Conservation (phyloP, 2,797 vertebrate genomes). For the Euphonia xanthogaster region DNA sequence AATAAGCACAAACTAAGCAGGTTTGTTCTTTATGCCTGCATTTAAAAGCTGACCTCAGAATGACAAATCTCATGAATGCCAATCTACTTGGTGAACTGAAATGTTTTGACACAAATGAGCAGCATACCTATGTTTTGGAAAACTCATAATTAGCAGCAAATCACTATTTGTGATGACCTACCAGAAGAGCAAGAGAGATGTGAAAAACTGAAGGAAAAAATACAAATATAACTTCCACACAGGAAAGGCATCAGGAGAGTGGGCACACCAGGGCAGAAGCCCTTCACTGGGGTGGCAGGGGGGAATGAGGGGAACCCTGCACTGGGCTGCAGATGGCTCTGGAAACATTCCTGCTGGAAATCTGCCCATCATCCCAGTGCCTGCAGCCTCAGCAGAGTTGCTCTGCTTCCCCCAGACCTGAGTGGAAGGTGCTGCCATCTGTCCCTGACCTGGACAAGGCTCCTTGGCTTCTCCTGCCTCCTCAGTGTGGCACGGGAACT, state of each 20-base stretch:
- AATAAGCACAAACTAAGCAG: neutral
- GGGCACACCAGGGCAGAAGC: fast-evolving
- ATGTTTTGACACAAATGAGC: neutral
- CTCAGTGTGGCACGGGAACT: neutral
- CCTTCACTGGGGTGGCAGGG: neutral
- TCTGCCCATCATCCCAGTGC: fast-evolving
- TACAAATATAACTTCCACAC: fast-evolving
- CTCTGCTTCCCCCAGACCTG: fast-evolving
- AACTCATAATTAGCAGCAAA: neutral
- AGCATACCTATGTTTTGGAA: neutral
- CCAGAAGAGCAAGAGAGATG: neutral
- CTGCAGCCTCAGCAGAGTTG: neutral
- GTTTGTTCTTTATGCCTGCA: neutral
- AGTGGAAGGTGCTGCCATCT: neutral
- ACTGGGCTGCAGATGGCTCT: neutral
- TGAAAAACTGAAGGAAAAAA: neutral
- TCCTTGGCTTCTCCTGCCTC: neutral
- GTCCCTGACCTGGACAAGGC: neutral
- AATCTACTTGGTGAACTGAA: neutral
- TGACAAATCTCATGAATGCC: neutral
- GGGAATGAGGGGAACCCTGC: neutral
- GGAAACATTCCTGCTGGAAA: neutral
- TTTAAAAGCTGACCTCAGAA: neutral
- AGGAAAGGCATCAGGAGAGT: neutral
- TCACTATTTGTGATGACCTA: neutral